Percentiles rank a stretch among this genome's conserved stretches.
Conservation (phyloP, 37 sponge, comb jelly and placozoan genomes). For the Halichondria panicea region DNA sequence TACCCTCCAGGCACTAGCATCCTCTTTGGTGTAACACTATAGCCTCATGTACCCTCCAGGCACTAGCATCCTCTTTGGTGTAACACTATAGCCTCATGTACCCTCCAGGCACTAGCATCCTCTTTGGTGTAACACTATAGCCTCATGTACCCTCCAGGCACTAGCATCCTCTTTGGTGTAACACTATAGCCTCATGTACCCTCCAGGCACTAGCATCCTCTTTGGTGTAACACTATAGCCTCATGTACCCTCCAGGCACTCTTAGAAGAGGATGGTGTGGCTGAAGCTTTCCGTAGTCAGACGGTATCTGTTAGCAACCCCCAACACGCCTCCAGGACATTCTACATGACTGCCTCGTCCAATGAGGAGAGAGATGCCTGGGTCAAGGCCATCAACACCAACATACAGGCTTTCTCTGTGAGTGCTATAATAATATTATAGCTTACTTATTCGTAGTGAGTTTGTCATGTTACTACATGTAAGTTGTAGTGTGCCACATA, state of each 20-base stretch:
- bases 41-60: too few species aligned
- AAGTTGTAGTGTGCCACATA: too few species aligned
- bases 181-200: too few species aligned
- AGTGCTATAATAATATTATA: not conserved
- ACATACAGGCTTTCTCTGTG: slow-evolving; percentile 54
- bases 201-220: too few species aligned
- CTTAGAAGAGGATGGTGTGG: slow-evolving; percentile 45
- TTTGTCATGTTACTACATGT: too few species aligned
- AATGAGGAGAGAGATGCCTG: slow-evolving; percentile 52
- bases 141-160: too few species aligned
- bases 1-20: not conserved
- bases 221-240: too few species aligned
- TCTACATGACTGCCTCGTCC: slow-evolving; percentile 69
- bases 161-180: too few species aligned
- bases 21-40: not conserved
- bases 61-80: not conserved
- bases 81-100: not conserved
- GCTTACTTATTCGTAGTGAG: too few species aligned
- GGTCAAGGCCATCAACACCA: slow-evolving; percentile 52
- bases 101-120: not conserved
- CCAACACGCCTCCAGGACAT: slow-evolving; percentile 58
- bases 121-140: too few species aligned
- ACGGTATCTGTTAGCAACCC: slow-evolving; percentile 47
- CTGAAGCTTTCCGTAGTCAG: slow-evolving; percentile 60
- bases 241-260: slow-evolving; percentile 30